Evolutionary conservation across 2,797 vertebrate species (phyloP).

Genomic region (Cuculus canorus): DNA sequence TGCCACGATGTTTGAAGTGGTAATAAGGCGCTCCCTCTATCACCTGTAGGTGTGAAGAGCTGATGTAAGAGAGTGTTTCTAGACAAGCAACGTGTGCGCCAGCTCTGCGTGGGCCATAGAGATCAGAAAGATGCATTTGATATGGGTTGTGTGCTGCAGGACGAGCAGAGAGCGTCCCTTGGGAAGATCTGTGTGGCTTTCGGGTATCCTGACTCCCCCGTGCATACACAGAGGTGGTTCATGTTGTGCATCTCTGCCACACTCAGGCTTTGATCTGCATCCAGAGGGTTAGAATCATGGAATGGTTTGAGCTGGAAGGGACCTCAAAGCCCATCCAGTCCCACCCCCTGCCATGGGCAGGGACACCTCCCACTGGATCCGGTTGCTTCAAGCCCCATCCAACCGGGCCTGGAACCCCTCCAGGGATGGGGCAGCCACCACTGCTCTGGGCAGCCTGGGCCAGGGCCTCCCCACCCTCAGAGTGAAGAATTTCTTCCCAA

Average conservation of each 20-base stretch:
- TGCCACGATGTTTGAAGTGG: constrained; percentile 76
- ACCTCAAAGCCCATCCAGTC: too few relatives aligned
- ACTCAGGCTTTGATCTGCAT: rapidly evolving
- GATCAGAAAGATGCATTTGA: rapidly evolving
- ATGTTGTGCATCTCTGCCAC: rapidly evolving
- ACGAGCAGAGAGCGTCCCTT: rapidly evolving
- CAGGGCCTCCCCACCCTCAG: too few relatives aligned
- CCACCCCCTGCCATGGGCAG: too few relatives aligned
- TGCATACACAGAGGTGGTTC: rapidly evolving
- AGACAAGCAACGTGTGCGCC: rapidly evolving
- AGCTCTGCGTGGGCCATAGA: rapidly evolving
- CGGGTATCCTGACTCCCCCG: rapidly evolving
- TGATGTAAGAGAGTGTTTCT: rapidly evolving
- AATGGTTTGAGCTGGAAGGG: too few relatives aligned
- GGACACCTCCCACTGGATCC: too few relatives aligned
- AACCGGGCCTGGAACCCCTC: too few relatives aligned
- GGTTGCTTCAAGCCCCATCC: too few relatives aligned
- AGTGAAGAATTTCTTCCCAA: too few relatives aligned
- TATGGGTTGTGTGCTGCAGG: rapidly evolving
- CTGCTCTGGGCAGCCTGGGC: too few relatives aligned
- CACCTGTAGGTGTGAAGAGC: constrained; percentile 52
- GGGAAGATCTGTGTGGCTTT: rapidly evolving
- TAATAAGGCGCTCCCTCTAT: constrained; percentile 77
- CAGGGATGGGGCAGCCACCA: too few relatives aligned
- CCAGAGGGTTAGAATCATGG: too few relatives aligned